Evolutionary conservation across 2,797 vertebrate genomes (phyloP).

Genomic region (Taeniopygia guttata): DNA sequence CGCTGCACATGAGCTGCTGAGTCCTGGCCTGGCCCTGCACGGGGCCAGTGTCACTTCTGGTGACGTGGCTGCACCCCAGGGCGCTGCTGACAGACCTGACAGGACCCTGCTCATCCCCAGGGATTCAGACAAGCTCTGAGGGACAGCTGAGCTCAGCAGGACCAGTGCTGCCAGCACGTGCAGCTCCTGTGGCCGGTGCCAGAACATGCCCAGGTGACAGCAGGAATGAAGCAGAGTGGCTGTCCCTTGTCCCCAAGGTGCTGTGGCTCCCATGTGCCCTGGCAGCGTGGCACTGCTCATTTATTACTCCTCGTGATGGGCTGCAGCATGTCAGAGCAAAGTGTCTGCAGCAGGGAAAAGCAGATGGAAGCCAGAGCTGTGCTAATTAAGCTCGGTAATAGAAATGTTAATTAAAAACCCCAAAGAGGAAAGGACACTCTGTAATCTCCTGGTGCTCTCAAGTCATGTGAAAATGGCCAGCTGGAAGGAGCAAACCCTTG

Average conservation of each 20-base stretch:
- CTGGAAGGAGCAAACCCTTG: neutral
- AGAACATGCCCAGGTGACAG: neutral
- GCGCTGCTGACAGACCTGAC: accelerated
- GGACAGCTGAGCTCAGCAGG: accelerated
- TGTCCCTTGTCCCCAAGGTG: neutral
- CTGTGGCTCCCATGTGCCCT: neutral
- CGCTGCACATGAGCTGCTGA: accelerated
- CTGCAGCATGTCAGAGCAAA: neutral
- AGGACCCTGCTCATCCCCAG: accelerated
- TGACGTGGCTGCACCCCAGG: accelerated
- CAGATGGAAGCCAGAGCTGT: slow-evolving; percentile 45
- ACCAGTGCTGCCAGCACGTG: accelerated
- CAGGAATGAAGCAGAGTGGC: neutral
- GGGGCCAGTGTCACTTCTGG: accelerated
- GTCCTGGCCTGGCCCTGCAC: neutral
- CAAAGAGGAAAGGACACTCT: slow-evolving; percentile 47
- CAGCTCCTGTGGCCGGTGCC: accelerated
- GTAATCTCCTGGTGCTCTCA: neutral
- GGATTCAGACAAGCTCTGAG: accelerated
- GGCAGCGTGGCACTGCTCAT: neutral
- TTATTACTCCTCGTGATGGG: neutral
- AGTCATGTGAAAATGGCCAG: neutral
- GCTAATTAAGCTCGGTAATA: slow-evolving; percentile 52
- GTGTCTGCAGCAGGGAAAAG: slow-evolving; percentile 33
- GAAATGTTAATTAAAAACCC: slow-evolving; percentile 64